These are phyloP conservation scores for Chrosomus eos DNA, from an alignment of 2,797 vertebrate species.

Conservation along the genomic window DNA sequence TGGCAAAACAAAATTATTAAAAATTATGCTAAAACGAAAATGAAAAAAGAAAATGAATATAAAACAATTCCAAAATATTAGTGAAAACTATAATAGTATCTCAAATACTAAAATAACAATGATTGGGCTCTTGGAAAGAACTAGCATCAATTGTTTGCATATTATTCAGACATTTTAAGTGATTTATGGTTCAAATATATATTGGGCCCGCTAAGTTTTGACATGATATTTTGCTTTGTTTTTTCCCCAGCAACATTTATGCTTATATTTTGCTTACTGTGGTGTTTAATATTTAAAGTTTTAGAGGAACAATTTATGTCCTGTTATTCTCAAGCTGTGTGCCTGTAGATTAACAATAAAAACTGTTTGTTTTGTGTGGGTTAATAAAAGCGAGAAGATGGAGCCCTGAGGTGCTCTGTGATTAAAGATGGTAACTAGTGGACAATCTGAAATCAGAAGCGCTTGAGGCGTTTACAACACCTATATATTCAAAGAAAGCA, in stretches of 20 bases:
- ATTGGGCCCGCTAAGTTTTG: not conserved
- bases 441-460: not conserved
- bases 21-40: not conserved
- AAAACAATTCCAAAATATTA: not conserved
- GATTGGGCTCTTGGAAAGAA: not conserved
- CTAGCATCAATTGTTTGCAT: not conserved
- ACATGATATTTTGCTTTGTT: not conserved
- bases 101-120: not conserved
- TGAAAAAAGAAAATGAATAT: not conserved
- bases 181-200: not conserved
- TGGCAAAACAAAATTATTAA: not conserved
- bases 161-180: not conserved
- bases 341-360: conserved; percentile 9
- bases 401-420: not conserved
- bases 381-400: conserved; percentile 16
- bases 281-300: conserved; percentile 4
- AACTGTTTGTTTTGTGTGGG: conserved; percentile 3
- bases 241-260: not conserved
- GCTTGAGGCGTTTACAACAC: not conserved
- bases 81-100: not conserved
- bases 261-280: not conserved
- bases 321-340: not conserved
- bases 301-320: not conserved
- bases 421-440: conserved; percentile 17
- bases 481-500: conserved; percentile 3